A percentile compares a stretch with the other conserved stretches of the same genome.
Conservation (phyloP, 2,888 invertebrate species). For the Nymphalis polychloros region DNA sequence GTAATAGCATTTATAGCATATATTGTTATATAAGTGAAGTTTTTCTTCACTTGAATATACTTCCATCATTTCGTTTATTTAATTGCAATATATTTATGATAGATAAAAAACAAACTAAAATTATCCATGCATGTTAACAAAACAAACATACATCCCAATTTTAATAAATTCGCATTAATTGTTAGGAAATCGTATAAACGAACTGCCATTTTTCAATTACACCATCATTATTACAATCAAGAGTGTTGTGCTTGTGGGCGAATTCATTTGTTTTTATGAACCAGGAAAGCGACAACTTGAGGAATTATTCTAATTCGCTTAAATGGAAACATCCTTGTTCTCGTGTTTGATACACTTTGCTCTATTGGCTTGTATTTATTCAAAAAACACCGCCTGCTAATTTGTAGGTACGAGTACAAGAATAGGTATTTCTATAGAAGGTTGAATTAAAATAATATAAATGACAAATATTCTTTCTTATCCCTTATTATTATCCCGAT, state of each 20-base stretch:
- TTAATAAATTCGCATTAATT: not conserved
- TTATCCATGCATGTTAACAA: not conserved
- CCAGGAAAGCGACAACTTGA: conserved; percentile 3
- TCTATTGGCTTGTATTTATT: not conserved
- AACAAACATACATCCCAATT: not conserved
- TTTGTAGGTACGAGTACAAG: too few species aligned
- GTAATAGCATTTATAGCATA: too few species aligned
- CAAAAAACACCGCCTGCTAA: not conserved
- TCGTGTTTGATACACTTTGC: not conserved
- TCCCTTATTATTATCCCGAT: too few species aligned
- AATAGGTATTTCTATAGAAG: too few species aligned
- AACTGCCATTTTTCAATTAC: conserved; percentile 10
- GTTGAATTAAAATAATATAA: too few species aligned
- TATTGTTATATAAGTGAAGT: too few species aligned
- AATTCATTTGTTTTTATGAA: conserved; percentile 9
- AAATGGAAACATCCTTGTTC: conserved; percentile 9
- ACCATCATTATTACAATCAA: not conserved
- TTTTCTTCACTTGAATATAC: too few species aligned
- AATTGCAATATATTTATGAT: too few species aligned
- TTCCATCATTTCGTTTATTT: too few species aligned
- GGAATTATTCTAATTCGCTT: conserved; percentile 10
- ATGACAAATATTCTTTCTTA: too few species aligned
- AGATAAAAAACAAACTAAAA: not conserved
- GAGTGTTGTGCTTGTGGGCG: conserved; percentile 17
- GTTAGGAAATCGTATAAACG: conserved; percentile 1